Evolutionary conservation across 2,113 vertebrate species (phyloP).

Genomic region (Phalacrocorax pelagicus): DNA sequence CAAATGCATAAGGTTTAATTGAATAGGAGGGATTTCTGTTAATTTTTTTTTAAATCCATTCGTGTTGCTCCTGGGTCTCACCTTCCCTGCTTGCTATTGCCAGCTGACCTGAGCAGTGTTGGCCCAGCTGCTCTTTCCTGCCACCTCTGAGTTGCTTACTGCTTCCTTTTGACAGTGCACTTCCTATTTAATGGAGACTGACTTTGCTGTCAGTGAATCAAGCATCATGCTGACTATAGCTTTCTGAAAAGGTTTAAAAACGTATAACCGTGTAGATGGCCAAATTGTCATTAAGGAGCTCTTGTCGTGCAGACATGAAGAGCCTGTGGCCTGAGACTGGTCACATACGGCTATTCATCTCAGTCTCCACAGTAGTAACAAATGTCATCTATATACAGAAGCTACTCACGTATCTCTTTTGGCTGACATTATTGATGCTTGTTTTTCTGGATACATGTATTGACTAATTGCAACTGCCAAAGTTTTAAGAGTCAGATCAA

Average conservation of each 20-base stretch:
- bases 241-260: neutral
- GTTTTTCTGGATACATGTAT: slow-evolving; percentile 43
- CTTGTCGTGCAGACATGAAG: neutral
- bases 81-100: neutral
- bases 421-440: slow-evolving; percentile 66
- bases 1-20: neutral
- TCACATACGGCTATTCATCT: slow-evolving; percentile 33
- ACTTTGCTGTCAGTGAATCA: neutral
- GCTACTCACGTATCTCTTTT: slow-evolving; percentile 68
- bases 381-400: slow-evolving; percentile 75
- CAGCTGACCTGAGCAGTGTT: neutral
- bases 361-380: slow-evolving; percentile 53
- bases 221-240: neutral
- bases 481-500: slow-evolving; percentile 44
- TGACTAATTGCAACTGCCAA: slow-evolving; percentile 42
- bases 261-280: neutral
- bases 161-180: neutral
- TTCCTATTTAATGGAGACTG: neutral
- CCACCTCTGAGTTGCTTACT: neutral
- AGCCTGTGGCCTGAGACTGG: neutral
- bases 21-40: neutral
- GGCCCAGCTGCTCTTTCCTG: neutral
- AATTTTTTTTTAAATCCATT: neutral
- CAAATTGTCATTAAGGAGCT: neutral
- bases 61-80: neutral